These are phyloP conservation scores for Charaxes varanes DNA, from an alignment of 1,140 invertebrate species.

Conservation along the genomic window DNA sequence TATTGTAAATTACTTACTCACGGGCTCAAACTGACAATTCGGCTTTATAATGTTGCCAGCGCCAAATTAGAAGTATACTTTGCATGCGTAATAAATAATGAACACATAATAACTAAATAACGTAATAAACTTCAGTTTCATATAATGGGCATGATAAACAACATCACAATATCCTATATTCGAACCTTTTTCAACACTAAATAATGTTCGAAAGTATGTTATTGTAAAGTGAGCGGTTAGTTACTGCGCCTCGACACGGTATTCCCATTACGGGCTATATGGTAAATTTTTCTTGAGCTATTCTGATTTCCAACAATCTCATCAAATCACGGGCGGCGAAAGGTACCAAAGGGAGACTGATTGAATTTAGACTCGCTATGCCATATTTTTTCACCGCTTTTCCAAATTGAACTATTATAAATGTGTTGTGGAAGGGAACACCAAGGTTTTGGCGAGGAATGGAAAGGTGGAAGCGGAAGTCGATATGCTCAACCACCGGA, in stretches of 20 bases:
- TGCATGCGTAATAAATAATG: no score
- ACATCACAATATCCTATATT: conserved; percentile 4
- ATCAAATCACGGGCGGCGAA: conserved; percentile 61
- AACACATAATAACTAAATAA: no score
- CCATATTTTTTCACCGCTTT: conserved; percentile 62
- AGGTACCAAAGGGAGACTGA: conserved; percentile 62
- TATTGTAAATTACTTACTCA: no score
- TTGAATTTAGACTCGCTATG: conserved; percentile 67
- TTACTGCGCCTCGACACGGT: conserved; percentile 42
- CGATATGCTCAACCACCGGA: no score
- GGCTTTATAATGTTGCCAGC: no score
- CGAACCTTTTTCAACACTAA: conserved; percentile 8
- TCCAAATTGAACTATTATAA: conserved; percentile 66
- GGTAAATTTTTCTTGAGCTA: conserved; percentile 59
- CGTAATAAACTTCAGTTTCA: no score
- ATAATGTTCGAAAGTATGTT: conserved; percentile 10
- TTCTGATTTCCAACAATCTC: conserved; percentile 70
- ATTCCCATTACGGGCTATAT: conserved; percentile 60
- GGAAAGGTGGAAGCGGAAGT: no score
- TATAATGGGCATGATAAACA: no score
- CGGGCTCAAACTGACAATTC: no score
- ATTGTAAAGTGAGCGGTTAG: conserved; percentile 32
- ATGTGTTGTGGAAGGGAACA: no score
- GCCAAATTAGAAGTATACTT: no score
- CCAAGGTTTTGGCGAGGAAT: no score